Base-by-base conservation (phyloP, 2,797 vertebrate species). In the Sebastes kiyomatsui region DNA sequence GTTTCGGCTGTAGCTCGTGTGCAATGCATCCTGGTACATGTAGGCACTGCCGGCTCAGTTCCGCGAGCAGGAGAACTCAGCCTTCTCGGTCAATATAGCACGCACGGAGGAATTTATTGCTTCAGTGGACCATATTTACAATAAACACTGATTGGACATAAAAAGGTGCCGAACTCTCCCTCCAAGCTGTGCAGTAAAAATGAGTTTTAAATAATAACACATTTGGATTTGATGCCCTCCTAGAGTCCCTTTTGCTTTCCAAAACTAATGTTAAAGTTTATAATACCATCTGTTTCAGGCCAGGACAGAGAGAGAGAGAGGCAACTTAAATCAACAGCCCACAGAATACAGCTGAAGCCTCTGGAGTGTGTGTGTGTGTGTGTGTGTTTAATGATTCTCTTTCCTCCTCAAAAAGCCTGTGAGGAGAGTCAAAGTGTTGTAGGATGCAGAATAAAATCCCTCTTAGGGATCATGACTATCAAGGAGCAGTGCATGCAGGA, bases 251-350 rank as follows among this genome's bases (percentile, higher is more conserved):
- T 80, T 69, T 62, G 54, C 79, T 79, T 79, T 82, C 56, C 61
- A 62, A 62, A 87, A 86, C 64, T 75, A 2, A 2, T 59, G 67
- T 73, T 80, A 72, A 88, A 83, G 62, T 90, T 85, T 89, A 84
- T 65, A 83, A 80, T 80, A 80, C 87, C 86, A 88, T 90, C 83
- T 91, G 84, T 85, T 87, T 72, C 27, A 25, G 67, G 60, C 56
- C 62, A 69, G 67, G 60, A 60, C 62, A 69, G n/a, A 56, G n/a
- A 23, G 54, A n/a, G 54, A n/a, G 52, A 23, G 52, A 56, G 66
- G 56, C 28, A 52, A 56, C 22, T 11, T 22, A 81, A 84, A 71
- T 77, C 67, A 78, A 56, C 60, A 84, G 55, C 77, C 25, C 65
- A 69, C 46, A 75, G 70, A 83, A 69, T 35, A 67, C 32, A 79